Evolutionary conservation across 2,797 vertebrate genomes (phyloP).

Genomic region (Cossypha polioptera): DNA sequence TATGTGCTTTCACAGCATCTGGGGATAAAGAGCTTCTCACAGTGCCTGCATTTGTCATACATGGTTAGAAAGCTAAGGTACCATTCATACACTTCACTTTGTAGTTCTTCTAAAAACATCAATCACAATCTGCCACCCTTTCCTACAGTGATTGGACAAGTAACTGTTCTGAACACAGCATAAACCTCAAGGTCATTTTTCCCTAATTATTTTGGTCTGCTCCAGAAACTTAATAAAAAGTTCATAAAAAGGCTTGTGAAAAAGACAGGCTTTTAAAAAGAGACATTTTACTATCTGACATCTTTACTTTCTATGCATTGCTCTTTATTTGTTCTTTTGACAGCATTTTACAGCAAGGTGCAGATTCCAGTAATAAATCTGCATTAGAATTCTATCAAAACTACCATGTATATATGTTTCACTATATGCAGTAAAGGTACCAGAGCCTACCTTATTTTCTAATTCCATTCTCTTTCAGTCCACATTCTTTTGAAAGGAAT

Average conservation of each 20-base stretch:
- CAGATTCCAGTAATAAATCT: background rate
- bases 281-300: slow-evolving; percentile 33
- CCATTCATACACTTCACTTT: slow-evolving; percentile 48
- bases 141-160: slow-evolving; percentile 42
- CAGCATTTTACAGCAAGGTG: background rate
- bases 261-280: background rate
- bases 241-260: background rate
- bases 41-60: background rate
- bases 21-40: slow-evolving; percentile 34
- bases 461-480: background rate
- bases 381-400: slow-evolving; percentile 15
- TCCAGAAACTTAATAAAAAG: slow-evolving; percentile 41
- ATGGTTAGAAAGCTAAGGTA: slow-evolving; percentile 38
- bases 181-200: slow-evolving; percentile 68
- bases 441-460: background rate
- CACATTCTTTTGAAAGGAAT: background rate
- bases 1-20: slow-evolving; percentile 43
- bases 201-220: slow-evolving; percentile 60
- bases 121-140: slow-evolving; percentile 47
- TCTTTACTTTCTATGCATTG: background rate
- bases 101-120: slow-evolving; percentile 62
- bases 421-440: background rate
- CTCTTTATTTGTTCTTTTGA: slow-evolving; percentile 23
- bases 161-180: slow-evolving; percentile 42
- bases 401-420: background rate